These are phyloP conservation scores for Chymomyza amoena DNA, from an alignment of 2,888 invertebrate species.

Conservation along the genomic window DNA sequence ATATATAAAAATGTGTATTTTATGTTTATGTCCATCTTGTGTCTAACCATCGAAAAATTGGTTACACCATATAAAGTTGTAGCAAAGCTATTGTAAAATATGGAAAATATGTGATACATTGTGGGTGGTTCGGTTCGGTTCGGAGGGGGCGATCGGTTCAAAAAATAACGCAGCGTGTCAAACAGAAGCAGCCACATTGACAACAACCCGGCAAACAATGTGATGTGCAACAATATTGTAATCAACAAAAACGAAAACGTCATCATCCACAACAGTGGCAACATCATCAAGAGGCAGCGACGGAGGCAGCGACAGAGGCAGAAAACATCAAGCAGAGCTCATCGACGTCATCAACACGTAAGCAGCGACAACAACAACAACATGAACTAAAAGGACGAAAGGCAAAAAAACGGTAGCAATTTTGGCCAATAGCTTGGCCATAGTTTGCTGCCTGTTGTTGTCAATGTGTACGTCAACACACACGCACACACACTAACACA, in stretches of 20 bases:
- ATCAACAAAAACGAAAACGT: conserved; percentile 62
- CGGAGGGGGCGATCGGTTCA: too few species aligned
- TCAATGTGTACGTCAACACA: conserved; percentile 38
- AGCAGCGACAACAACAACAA: conserved; percentile 33
- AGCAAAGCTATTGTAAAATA: background rate
- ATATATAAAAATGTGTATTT: background rate
- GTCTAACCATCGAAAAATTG: background rate
- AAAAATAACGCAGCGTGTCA: background rate
- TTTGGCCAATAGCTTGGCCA: conserved; percentile 50
- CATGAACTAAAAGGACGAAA: conserved; percentile 30
- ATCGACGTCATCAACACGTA: conserved; percentile 61
- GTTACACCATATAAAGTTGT: too few species aligned
- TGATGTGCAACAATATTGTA: conserved; percentile 55
- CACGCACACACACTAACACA: conserved; percentile 29
- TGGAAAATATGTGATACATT: background rate
- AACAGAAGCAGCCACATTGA: conserved; percentile 9
- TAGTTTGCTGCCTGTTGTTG: conserved; percentile 45
- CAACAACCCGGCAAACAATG: conserved; percentile 48
- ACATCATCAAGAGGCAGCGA: background rate
- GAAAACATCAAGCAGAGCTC: conserved; percentile 46
- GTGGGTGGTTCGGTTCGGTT: background rate
- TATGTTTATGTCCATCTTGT: background rate
- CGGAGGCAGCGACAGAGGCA: conserved; percentile 44
- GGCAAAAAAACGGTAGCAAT: conserved; percentile 17
- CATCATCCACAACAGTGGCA: conserved; percentile 53